Evolutionary conservation across 2,888 invertebrate genomes (phyloP).

Genomic region (Gryllus longicercus): DNA sequence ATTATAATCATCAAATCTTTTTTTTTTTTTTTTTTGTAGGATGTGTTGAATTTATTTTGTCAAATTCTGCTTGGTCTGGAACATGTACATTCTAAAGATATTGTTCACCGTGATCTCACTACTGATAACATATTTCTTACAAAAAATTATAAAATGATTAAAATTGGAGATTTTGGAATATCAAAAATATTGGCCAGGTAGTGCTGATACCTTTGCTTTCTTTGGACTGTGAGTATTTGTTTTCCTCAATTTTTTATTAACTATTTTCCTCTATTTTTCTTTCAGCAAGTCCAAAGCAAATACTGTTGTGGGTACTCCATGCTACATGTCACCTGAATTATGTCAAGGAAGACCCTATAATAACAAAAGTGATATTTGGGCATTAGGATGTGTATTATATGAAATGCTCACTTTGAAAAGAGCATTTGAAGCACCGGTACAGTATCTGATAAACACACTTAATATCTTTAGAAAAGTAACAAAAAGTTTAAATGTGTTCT

Average conservation of each 20-base stretch:
- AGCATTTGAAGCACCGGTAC: slow-evolving; percentile 69
- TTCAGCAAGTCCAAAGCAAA: slow-evolving; percentile 57
- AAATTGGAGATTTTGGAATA: slow-evolving; percentile 83
- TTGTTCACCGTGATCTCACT: slow-evolving; percentile 80
- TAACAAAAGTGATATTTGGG: slow-evolving; percentile 82
- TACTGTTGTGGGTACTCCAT: slow-evolving; percentile 73
- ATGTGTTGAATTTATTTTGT: slow-evolving; percentile 64
- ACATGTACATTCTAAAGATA: slow-evolving; percentile 73
- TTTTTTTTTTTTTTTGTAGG: slow-evolving; percentile 50
- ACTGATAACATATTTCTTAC: slow-evolving; percentile 80
- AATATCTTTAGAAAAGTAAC: not conserved
- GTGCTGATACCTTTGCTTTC: slow-evolving; percentile 22
- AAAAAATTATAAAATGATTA: slow-evolving; percentile 62
- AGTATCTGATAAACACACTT: slow-evolving; percentile 37
- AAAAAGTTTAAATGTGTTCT: too few species aligned
- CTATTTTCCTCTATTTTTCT: slow-evolving; percentile 36
- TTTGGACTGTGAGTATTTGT: too few species aligned
- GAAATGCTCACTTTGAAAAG: slow-evolving; percentile 72
- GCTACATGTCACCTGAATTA: slow-evolving; percentile 81
- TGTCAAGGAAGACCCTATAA: slow-evolving; percentile 73
- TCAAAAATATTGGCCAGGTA: slow-evolving; percentile 68
- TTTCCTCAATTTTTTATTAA: not conserved
- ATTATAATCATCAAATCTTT: not conserved
- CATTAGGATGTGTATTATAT: slow-evolving; percentile 78
- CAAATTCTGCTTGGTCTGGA: slow-evolving; percentile 74